A percentile compares a stretch with the other conserved stretches of the same genome.
Evolutionary conservation across 2,888 invertebrate genomes (phyloP).

Genomic region (Acleris sparsana): DNA sequence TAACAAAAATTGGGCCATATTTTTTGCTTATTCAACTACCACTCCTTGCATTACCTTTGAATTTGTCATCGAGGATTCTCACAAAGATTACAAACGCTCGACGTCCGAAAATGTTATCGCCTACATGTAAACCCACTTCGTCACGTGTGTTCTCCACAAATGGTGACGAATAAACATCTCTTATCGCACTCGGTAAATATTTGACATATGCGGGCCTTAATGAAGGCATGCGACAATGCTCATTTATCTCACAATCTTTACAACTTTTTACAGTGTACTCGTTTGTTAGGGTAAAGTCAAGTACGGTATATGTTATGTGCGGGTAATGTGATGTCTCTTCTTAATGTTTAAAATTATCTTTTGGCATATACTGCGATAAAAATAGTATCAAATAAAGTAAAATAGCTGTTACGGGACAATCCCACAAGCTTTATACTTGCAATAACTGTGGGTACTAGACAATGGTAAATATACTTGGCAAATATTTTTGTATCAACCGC

Average conservation of each 20-base stretch:
- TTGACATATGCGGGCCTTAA: conserved; percentile 67
- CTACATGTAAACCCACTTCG: conserved; percentile 22
- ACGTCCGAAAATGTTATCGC: conserved; percentile 19
- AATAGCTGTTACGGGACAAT: no score
- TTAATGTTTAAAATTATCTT: neutral
- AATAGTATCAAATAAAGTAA: no score
- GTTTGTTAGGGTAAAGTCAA: conserved; percentile 41
- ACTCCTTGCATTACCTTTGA: neutral
- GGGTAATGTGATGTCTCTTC: conserved; percentile 6
- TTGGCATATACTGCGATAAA: neutral
- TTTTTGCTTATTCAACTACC: neutral
- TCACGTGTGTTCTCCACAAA: conserved; percentile 41
- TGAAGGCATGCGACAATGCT: conserved; percentile 56
- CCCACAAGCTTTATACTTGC: no score
- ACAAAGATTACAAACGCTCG: conserved; percentile 2
- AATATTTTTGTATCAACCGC: no score
- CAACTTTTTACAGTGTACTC: conserved; percentile 49
- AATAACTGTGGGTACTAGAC: no score
- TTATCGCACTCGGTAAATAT: conserved; percentile 68
- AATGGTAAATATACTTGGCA: no score
- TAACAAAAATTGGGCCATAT: no score
- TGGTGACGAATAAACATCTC: conserved; percentile 49
- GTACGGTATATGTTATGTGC: conserved; percentile 17
- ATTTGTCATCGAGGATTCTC: neutral
- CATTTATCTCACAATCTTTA: conserved; percentile 55